Base-by-base conservation (phyloP, 2,113 vertebrate genomes). In the Symphodus melops region DNA sequence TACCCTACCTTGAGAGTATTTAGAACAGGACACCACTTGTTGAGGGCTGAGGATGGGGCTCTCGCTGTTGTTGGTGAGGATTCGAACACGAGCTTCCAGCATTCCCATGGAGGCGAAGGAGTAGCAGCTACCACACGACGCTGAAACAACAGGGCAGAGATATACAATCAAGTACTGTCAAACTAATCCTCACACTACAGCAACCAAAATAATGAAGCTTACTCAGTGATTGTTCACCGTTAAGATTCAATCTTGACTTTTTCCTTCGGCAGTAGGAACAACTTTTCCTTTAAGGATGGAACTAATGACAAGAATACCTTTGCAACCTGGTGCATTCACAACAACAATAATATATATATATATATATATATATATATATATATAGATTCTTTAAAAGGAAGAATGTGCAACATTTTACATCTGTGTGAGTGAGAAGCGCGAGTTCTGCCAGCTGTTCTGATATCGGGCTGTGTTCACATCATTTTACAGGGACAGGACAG, bases 71-170 rank as follows among this genome's bases (percentile, higher is more conserved):
- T 97, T 98, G 62, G 96, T 97, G 63, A 93, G 91, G 79, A 99
- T 93, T 42, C 97, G 95, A 75, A 99, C 86, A 41, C 98, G 95
- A 59, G 98, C 87, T 89, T 99, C 98, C 69, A 99, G 82, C 98
- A 99, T 99, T 48, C 93, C 97, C 96, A 98, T 93, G 9, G 96
- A 89, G 59, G 98, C 93, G 78, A 99, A 99, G 0, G 97, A 94
- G 0, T 99, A 99, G 86, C 98, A 99, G 92, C 97, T 99, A 8
- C 98, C 98, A 82, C 98, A 99, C 0, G 93, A 74, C 0, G 19
- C 97, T 99, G 68, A 63, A 81, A 82, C 19, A 78, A 78, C 6
- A 54, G 28, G 28, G 56, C 3, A 67, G 58, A 74, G 36, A 46
- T 65, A 41, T 10, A 67, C 54, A 44, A 3, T 41, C 39, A 1